Conservation (phyloP, 2,888 invertebrate species). For the Empis livida region DNA sequence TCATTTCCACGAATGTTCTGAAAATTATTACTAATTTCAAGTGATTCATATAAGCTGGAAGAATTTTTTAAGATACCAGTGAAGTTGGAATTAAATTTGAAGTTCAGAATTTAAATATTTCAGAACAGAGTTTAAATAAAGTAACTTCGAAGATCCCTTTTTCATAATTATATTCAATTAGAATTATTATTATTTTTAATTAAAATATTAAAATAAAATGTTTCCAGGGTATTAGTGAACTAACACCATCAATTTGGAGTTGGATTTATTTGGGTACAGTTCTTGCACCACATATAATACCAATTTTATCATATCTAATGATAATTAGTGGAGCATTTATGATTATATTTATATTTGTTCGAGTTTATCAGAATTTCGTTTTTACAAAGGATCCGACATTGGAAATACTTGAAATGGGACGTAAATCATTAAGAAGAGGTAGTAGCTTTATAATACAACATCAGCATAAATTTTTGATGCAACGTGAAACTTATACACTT, state of each 20-base stretch:
- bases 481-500: slow-evolving; percentile 31
- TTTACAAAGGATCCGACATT: slow-evolving; percentile 51
- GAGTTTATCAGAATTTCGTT: slow-evolving; percentile 61
- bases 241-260: slow-evolving; percentile 64
- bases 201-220: not conserved
- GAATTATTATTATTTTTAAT: not conserved
- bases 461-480: slow-evolving; percentile 27
- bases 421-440: slow-evolving; percentile 54
- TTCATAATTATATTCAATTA: too few relatives aligned
- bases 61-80: too few relatives aligned
- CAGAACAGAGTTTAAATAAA: too few relatives aligned
- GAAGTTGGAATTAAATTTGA: too few relatives aligned
- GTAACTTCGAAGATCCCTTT: too few relatives aligned
- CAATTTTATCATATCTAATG: slow-evolving; percentile 56
- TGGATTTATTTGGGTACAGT: slow-evolving; percentile 73
- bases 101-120: too few relatives aligned
- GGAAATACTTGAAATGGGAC: slow-evolving; percentile 65
- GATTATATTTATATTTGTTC: slow-evolving; percentile 52
- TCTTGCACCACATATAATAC: slow-evolving; percentile 57
- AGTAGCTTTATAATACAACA: slow-evolving; percentile 34
- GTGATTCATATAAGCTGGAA: too few relatives aligned
- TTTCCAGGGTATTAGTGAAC: slow-evolving; percentile 57
- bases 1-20: too few relatives aligned
- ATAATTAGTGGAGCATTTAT: slow-evolving; percentile 54
- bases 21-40: too few relatives aligned